phyloP scores from a whole-genome alignment of 2,888 invertebrate species.

The Phasia obesa region DNA sequence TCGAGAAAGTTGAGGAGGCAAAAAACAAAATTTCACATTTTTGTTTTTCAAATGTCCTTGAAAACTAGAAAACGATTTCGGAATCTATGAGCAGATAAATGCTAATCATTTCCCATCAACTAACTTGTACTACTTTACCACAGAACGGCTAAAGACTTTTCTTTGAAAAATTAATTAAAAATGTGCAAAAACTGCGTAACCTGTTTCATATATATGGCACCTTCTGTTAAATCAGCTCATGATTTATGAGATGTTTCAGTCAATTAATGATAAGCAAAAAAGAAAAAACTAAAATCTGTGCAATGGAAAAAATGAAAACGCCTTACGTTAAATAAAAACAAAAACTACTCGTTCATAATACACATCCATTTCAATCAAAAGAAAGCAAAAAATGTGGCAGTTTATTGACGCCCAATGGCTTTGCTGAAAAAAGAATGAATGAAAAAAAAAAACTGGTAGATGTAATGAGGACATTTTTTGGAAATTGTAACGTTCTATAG shows the following conservation, averaged over 20 bases:
- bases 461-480: neutral
- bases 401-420: slow-evolving; percentile 45
- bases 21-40: too few species aligned
- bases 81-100: too few species aligned
- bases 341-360: slow-evolving; percentile 41
- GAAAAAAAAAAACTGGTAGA: neutral
- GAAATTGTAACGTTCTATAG: neutral
- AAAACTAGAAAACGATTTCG: too few species aligned
- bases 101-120: neutral
- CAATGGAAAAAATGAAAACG: slow-evolving; percentile 43
- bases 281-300: slow-evolving; percentile 26
- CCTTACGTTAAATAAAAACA: slow-evolving; percentile 33
- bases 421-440: neutral
- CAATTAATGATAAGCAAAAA: slow-evolving; percentile 65
- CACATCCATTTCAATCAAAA: slow-evolving; percentile 54
- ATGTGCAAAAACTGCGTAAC: slow-evolving; percentile 50
- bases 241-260: slow-evolving; percentile 70
- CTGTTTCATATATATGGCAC: slow-evolving; percentile 66
- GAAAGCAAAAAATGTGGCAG: slow-evolving; percentile 21
- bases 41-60: too few species aligned
- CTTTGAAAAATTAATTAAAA: slow-evolving; percentile 4
- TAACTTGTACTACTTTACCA: slow-evolving; percentile 31
- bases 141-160: neutral
- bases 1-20: too few species aligned
- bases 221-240: slow-evolving; percentile 62